Evolutionary conservation across 2,888 invertebrate species (phyloP), one percentile per base, ranked within the genome.

Genomic region (Caenorhabditis sp.): DNA sequence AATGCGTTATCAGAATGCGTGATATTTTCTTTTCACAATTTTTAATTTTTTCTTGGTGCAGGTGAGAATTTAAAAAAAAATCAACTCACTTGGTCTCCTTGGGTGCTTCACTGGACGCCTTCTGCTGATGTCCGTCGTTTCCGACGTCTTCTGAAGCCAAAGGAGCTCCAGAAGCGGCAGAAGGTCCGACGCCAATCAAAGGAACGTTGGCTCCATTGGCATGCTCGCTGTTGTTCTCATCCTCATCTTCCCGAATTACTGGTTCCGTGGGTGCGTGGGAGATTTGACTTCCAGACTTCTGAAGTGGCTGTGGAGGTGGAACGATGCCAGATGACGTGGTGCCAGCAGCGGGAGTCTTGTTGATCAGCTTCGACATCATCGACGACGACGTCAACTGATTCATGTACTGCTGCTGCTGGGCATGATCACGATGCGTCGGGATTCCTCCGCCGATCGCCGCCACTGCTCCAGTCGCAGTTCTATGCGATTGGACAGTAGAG

Each of bases 231-330:
- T 60, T 85, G 53, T 58, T 85, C 77, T 90, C 91, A 61, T 91
- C 89, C 8, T 89, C 90, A 44, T 91, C 91, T 56, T 91, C 91
- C 62, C 86, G 85, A 67, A 91, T 91, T 15, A 87, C 86, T 6
- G 91, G 91, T 69, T 91, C 90, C 0, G 85, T 86, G 1, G 91
- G 91, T 11, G 91, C 88, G 60, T 91, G 91, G 8, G 89, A 90
- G 24, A 91, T 89, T 58, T 86, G 86, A 8, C 88, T 88, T 24
- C 86, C 87, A 6, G 86, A 87, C 56, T 89, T 89, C 82, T 89
- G 70, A 35, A 78, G 78, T 9, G 78, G 78, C 8, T 22, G 44
- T 18, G 61, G 26, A 9, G 53, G 24, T n/a, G 60, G 40, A 6
- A 67, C n/a, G n/a, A n/a, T n/a, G n/a, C n/a, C 60, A 6, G 58